phyloP scores from a whole-genome alignment of 2,113 vertebrate species.

The Sebastes fasciatus region DNA sequence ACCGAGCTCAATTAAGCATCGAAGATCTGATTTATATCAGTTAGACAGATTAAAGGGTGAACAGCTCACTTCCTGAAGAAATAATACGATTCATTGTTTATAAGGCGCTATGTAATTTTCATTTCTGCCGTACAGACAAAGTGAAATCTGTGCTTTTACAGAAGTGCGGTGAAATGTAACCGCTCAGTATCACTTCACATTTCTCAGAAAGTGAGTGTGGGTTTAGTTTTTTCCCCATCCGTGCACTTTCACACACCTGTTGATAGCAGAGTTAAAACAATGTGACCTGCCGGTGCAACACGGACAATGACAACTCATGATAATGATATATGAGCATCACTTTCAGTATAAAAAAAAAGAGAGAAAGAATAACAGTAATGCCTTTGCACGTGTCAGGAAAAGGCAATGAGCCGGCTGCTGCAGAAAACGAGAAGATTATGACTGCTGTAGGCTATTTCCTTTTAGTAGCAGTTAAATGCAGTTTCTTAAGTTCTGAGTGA shows the following conservation, averaged over 20 bases:
- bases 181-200: constrained; percentile 49
- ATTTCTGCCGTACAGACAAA: constrained; percentile 20
- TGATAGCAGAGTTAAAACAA: neutral
- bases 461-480: neutral
- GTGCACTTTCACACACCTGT: neutral
- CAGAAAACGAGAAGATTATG: neutral
- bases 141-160: constrained; percentile 13
- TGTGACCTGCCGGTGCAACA: neutral
- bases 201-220: constrained; percentile 44
- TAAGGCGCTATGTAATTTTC: constrained; percentile 37
- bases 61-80: constrained; percentile 20
- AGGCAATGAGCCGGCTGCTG: neutral
- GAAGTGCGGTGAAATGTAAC: constrained; percentile 17
- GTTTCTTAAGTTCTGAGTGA: constrained; percentile 6
- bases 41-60: constrained; percentile 46
- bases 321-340: neutral
- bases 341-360: neutral
- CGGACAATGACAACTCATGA: neutral
- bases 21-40: constrained; percentile 54
- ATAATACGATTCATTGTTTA: constrained; percentile 52
- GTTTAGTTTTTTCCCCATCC: neutral
- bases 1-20: constrained; percentile 38
- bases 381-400: neutral
- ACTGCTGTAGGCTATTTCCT: neutral
- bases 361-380: neutral